Percentiles rank a stretch among this genome's conserved stretches.
Conservation (phyloP, 2,888 invertebrate species). For the Nyleta sp. region DNA sequence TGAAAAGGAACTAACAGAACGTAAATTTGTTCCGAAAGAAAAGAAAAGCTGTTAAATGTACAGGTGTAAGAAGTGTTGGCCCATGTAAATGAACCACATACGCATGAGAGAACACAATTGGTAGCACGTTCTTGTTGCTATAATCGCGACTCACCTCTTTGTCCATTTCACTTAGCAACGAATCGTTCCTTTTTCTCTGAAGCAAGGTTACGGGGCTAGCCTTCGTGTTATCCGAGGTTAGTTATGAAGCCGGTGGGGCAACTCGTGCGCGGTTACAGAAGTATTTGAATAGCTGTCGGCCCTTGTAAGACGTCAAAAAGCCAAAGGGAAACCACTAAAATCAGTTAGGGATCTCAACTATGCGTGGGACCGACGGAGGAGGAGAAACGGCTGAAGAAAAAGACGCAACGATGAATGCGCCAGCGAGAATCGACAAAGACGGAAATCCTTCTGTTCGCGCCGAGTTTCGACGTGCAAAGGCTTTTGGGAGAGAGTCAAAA, state of each 20-base stretch:
- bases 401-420: slow-evolving; percentile 58
- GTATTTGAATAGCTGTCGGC: slow-evolving; percentile 81
- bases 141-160: slow-evolving; percentile 51
- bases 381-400: slow-evolving; percentile 46
- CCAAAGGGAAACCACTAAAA: slow-evolving; percentile 82
- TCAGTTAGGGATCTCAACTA: slow-evolving; percentile 82
- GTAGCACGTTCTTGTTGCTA: slow-evolving; percentile 42
- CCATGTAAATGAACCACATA: slow-evolving; percentile 32
- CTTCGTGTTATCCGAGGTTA: slow-evolving; percentile 79
- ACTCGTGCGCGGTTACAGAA: slow-evolving; percentile 78
- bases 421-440: slow-evolving; percentile 51
- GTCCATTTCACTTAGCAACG: slow-evolving; percentile 61
- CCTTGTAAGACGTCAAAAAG: slow-evolving; percentile 82
- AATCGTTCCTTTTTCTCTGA: slow-evolving; percentile 63
- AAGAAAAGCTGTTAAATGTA: slow-evolving; percentile 7
- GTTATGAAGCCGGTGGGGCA: slow-evolving; percentile 77
- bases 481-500: slow-evolving; percentile 47
- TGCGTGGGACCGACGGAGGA: slow-evolving; percentile 68
- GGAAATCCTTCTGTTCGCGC: slow-evolving; percentile 48
- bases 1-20: too few species aligned
- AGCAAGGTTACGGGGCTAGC: slow-evolving; percentile 63
- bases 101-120: slow-evolving; percentile 56
- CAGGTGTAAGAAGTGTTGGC: slow-evolving; percentile 35
- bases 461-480: slow-evolving; percentile 56
- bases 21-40: neutral